phyloP scores from a whole-genome alignment of 2,113 vertebrate species.

The Equus quagga region DNA sequence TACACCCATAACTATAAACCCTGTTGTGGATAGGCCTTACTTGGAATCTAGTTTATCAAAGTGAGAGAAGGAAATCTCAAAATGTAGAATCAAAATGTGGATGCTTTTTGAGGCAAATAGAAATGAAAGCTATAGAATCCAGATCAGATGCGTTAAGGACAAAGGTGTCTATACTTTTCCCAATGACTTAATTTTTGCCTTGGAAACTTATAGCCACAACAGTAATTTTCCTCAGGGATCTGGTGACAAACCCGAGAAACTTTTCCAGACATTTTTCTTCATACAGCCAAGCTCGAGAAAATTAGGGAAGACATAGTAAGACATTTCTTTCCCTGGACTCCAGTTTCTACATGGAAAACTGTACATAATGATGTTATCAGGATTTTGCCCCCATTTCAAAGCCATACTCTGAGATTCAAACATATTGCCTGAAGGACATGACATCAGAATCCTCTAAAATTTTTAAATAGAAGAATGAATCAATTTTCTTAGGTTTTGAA shows the following conservation, averaged over 20 bases:
- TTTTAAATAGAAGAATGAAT: not conserved
- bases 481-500: not conserved
- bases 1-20: not conserved
- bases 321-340: not conserved
- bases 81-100: not conserved
- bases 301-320: not conserved
- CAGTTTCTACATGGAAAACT: not conserved
- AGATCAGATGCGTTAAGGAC: not conserved
- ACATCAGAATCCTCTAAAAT: not conserved
- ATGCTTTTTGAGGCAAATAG: not conserved
- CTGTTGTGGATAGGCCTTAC: not conserved
- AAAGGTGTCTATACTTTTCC: not conserved
- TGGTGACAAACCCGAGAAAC: not conserved
- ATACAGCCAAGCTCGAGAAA: not conserved
- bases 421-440: not conserved
- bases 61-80: not conserved
- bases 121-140: not conserved
- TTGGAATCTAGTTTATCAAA: not conserved
- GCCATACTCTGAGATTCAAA: not conserved
- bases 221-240: not conserved
- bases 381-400: not conserved
- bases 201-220: not conserved
- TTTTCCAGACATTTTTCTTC: not conserved
- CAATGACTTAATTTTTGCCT: not conserved
- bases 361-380: too few species aligned